Percentiles rank a stretch among this genome's conserved stretches.
phyloP scores from a whole-genome alignment of 1,140 invertebrate genomes.

The Paraescarpia echinospica region DNA sequence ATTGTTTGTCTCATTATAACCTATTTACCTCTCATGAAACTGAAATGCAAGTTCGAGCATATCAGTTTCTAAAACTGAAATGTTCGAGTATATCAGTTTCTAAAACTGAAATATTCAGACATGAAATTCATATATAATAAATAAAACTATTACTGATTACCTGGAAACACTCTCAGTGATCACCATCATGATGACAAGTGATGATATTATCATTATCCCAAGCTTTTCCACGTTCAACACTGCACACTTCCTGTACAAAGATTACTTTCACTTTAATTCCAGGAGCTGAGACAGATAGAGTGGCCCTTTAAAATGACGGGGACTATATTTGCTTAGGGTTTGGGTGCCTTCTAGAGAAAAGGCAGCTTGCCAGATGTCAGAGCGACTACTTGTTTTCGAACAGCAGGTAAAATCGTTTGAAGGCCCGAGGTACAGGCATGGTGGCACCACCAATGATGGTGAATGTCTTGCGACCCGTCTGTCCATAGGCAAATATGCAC shows the following conservation, averaged over 20 bases:
- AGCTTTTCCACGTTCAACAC: not conserved
- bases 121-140: not conserved
- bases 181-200: not conserved
- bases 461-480: conserved; percentile 74
- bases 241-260: too few species aligned
- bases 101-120: not conserved
- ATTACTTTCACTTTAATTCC: too few species aligned
- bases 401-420: conserved; percentile 49
- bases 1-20: too few species aligned
- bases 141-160: not conserved
- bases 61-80: not conserved
- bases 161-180: not conserved
- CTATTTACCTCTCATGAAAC: too few species aligned
- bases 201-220: not conserved
- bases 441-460: conserved; percentile 76
- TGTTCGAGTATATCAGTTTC: too few species aligned
- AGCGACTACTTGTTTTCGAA: conserved; percentile 47
- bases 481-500: conserved; percentile 94
- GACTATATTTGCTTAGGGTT: too few species aligned
- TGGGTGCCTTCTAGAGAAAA: too few species aligned
- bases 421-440: conserved; percentile 53
- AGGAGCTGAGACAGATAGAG: too few species aligned
- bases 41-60: not conserved
- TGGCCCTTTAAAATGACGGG: too few species aligned
- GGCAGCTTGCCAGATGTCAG: too few species aligned